Conservation (phyloP, 2,797 vertebrate species). For the Loris lydekkerianus region DNA sequence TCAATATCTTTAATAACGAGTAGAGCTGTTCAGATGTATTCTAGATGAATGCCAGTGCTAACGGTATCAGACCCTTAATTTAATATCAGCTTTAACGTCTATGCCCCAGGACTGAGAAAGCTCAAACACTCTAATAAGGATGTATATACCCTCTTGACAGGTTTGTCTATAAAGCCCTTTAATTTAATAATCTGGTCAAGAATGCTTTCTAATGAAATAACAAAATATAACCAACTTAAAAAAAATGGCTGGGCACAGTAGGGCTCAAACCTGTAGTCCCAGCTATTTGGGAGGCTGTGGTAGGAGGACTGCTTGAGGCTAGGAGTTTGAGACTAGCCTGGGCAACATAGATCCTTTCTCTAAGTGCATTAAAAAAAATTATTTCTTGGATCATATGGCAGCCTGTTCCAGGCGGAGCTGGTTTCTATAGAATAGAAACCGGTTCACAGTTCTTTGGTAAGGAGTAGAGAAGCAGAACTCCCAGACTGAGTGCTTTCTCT, state of each 20-base stretch:
- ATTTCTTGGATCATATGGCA: background rate
- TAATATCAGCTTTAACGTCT: background rate
- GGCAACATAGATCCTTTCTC: too few species aligned
- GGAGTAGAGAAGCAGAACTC: background rate
- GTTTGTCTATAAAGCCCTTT: background rate
- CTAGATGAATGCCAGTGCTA: background rate
- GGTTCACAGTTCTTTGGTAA: background rate
- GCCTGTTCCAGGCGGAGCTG: background rate
- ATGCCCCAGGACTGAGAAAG: background rate
- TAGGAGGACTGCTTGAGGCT: too few species aligned
- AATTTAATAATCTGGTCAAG: conserved; percentile 32
- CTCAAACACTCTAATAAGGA: conserved; percentile 10
- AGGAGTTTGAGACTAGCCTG: too few species aligned
- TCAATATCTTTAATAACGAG: conserved; percentile 22
- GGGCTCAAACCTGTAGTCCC: too few species aligned
- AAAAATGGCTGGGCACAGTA: too few species aligned
- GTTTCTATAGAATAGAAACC: background rate
- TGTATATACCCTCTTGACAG: background rate
- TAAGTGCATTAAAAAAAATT: too few species aligned
- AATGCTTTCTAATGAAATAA: conserved; percentile 39
- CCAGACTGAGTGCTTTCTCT: background rate
- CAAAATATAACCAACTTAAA: conserved; percentile 28
- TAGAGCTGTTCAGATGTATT: background rate
- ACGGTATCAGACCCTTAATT: background rate
- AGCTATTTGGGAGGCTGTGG: too few species aligned